phyloP scores from a whole-genome alignment of 2,888 invertebrate genomes.

The Temnothorax unifasciatus region DNA sequence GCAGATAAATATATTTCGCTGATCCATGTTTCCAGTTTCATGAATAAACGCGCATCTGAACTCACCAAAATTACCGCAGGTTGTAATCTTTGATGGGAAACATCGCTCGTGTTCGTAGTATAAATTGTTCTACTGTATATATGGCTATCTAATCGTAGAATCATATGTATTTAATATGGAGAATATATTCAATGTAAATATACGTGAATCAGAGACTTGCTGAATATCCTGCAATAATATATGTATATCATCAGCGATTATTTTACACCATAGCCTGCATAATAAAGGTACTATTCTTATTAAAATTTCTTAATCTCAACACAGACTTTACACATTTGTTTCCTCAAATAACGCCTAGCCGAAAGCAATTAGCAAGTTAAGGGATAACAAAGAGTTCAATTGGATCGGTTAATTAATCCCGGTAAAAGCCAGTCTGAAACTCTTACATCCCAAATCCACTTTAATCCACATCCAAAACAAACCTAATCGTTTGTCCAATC shows the following conservation, averaged over 20 bases:
- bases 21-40: not conserved
- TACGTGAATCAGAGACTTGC: not conserved
- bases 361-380: conserved; percentile 6
- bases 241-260: not conserved
- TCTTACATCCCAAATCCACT: conserved; percentile 13
- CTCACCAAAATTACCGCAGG: not conserved
- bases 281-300: not conserved
- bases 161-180: not conserved
- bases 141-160: not conserved
- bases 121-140: conserved; percentile 8
- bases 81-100: conserved; percentile 36
- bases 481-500: not conserved
- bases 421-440: not conserved
- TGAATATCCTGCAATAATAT: conserved; percentile 2
- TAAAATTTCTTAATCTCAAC: not conserved
- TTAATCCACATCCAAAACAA: conserved; percentile 14
- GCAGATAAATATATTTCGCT: not conserved
- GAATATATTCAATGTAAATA: conserved; percentile 1
- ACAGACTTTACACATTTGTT: not conserved
- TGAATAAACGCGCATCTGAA: not conserved
- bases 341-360: not conserved
- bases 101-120: not conserved
- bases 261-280: not conserved
- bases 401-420: not conserved
- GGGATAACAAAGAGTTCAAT: conserved; percentile 6